A percentile compares a stretch with the other conserved stretches of the same genome.
Conservation (phyloP, 2,888 invertebrate species). For the Cactoblastis cactorum region DNA sequence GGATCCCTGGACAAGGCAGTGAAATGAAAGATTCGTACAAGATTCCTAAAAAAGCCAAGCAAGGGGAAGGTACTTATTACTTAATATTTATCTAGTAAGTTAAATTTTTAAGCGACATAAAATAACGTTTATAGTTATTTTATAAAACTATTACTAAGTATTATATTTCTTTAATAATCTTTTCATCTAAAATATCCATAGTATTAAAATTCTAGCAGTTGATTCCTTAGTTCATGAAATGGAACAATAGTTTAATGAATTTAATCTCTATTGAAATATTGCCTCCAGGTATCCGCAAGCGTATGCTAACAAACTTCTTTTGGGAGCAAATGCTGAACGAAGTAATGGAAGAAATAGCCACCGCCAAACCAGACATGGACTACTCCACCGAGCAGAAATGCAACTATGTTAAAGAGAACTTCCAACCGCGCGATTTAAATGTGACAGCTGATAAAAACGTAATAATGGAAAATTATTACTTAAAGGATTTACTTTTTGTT, state of each 20-base stretch:
- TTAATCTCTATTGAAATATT: neutral
- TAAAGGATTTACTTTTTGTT: too few relatives aligned
- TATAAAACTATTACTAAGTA: too few relatives aligned
- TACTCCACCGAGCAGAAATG: constrained; percentile 69
- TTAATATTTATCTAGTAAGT: too few relatives aligned
- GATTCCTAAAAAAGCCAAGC: constrained; percentile 46
- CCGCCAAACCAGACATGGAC: constrained; percentile 51
- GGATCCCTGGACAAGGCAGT: constrained; percentile 52
- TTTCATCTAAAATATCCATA: too few relatives aligned
- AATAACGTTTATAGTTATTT: too few relatives aligned
- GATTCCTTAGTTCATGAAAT: too few relatives aligned
- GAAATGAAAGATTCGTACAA: constrained; percentile 57
- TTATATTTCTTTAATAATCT: too few relatives aligned
- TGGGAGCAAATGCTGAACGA: constrained; percentile 76
- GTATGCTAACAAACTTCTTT: constrained; percentile 67
- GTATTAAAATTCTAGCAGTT: too few relatives aligned
- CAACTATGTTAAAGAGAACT: constrained; percentile 57
- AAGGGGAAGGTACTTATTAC: constrained; percentile 39
- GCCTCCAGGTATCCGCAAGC: constrained; percentile 58
- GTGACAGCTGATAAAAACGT: constrained; percentile 61
- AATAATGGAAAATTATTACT: too few relatives aligned
- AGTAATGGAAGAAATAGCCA: constrained; percentile 63
- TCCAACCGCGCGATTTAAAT: constrained; percentile 58
- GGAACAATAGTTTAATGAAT: too few relatives aligned
- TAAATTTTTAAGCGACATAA: too few relatives aligned